These are phyloP conservation scores for Proterorhinus semilunaris DNA, from an alignment of 2,113 vertebrate genomes.

Conservation along the genomic window DNA sequence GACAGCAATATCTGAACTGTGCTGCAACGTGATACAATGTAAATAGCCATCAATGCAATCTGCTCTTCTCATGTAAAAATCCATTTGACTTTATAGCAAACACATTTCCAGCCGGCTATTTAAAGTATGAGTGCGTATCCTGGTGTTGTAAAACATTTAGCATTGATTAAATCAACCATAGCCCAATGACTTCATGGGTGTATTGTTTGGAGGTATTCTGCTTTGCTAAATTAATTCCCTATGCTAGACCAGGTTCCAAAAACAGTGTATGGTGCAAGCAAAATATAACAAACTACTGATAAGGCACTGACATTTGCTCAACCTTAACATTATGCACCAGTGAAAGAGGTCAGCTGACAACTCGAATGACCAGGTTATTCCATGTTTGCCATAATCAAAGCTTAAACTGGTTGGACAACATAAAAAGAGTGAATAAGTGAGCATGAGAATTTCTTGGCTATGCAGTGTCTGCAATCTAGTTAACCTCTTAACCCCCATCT, in stretches of 20 bases:
- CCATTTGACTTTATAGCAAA: background rate
- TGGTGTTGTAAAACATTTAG: background rate
- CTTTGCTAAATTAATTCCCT: background rate
- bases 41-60: background rate
- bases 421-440: no score
- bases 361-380: no score
- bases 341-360: no score
- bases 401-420: no score
- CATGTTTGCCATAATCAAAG: no score
- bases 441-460: no score
- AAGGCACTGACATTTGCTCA: background rate
- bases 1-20: background rate
- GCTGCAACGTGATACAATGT: background rate
- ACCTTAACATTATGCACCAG: no score
- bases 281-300: no score
- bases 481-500: no score
- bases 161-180: background rate
- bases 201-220: background rate
- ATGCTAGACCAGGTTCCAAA: constrained; percentile 1
- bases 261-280: background rate
- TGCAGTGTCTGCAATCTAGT: no score
- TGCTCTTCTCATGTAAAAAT: background rate
- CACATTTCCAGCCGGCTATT: background rate
- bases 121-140: background rate
- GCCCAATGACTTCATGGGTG: background rate